Evolutionary conservation across 2,888 invertebrate genomes (phyloP).

Genomic region (Sympetrum striolatum): DNA sequence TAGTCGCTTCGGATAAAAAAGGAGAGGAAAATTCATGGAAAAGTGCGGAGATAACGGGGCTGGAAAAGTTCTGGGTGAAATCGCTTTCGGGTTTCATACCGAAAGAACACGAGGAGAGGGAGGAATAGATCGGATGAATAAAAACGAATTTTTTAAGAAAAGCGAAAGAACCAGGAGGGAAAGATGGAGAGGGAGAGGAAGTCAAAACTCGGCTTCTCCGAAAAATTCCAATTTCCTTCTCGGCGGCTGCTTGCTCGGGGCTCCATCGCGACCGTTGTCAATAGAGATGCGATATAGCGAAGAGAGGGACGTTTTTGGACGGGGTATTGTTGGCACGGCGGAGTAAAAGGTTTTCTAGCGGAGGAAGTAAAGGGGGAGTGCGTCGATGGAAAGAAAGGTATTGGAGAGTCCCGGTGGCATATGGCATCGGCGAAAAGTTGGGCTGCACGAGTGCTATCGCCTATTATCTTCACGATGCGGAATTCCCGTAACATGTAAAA

Average conservation of each 20-base stretch:
- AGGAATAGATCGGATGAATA: neutral
- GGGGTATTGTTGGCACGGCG: neutral
- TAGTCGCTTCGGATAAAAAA: neutral
- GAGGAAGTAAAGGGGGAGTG: neutral
- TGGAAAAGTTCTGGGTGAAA: neutral
- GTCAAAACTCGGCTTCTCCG: constrained; percentile 32
- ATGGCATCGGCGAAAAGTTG: neutral
- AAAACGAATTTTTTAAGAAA: constrained; percentile 14
- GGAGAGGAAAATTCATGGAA: neutral
- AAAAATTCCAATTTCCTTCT: constrained; percentile 36
- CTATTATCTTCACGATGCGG: neutral
- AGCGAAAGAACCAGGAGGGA: neutral
- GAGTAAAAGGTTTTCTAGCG: neutral
- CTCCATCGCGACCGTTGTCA: constrained; percentile 29
- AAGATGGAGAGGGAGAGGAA: neutral
- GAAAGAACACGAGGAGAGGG: neutral
- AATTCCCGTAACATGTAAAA: neutral
- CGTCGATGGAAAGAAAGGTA: neutral
- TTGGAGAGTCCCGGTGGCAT: neutral
- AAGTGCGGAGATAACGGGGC: neutral
- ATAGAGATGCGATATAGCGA: constrained; percentile 34
- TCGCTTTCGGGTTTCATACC: neutral
- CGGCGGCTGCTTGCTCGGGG: neutral
- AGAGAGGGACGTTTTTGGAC: neutral
- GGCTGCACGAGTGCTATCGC: neutral